Evolutionary conservation across 2,113 vertebrate genomes (phyloP).

Genomic region (Saguinus imperator): DNA sequence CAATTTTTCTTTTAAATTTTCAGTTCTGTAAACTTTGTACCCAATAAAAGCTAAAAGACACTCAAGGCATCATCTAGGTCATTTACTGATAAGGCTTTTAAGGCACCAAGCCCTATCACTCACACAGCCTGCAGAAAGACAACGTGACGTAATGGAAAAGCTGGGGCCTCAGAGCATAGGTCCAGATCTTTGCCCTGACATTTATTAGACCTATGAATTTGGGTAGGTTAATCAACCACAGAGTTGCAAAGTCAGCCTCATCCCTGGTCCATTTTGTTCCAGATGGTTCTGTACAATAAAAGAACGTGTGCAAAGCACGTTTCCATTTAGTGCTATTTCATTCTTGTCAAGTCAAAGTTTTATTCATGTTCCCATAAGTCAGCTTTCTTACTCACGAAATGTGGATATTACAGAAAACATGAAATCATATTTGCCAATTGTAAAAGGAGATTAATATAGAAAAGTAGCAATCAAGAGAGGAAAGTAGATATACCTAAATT

Average conservation of each 20-base stretch:
- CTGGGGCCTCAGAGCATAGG: background rate
- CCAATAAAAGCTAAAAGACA: background rate
- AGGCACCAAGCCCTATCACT: background rate
- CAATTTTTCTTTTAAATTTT: constrained; percentile 14
- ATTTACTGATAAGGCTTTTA: background rate
- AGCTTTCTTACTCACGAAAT: background rate
- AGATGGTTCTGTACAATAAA: background rate
- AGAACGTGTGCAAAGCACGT: background rate
- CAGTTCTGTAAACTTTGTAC: background rate
- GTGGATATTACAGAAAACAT: background rate
- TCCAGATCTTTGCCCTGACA: background rate
- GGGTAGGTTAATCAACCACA: background rate
- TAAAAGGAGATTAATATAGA: background rate
- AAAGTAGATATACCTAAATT: background rate
- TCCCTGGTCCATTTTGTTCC: background rate
- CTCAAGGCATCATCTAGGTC: background rate
- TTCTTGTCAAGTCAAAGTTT: background rate
- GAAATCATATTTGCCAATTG: background rate
- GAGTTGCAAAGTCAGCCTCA: background rate
- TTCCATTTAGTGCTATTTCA: background rate
- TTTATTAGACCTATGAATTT: background rate
- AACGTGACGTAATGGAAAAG: background rate
- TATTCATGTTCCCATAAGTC: background rate
- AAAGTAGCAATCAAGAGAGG: background rate
- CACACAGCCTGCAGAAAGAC: background rate